A percentile compares a stretch with the other conserved stretches of the same genome.
Conservation (phyloP, 1,140 invertebrate species). For the Caenorhabditis tropicalis region DNA sequence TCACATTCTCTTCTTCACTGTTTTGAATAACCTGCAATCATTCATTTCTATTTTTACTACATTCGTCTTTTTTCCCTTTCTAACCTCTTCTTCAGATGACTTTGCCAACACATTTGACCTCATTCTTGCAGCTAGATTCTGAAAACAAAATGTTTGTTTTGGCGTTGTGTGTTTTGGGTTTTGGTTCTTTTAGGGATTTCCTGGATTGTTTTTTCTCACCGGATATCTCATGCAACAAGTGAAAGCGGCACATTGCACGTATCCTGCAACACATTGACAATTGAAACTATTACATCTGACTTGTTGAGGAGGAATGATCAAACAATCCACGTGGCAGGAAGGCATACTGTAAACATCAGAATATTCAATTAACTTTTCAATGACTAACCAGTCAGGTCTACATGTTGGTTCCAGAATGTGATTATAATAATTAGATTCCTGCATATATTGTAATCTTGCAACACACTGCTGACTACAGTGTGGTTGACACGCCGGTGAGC, state of each 20-base stretch:
- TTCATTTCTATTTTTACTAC: neutral
- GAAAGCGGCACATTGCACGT: constrained; percentile 26
- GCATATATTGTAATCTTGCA: constrained; percentile 18
- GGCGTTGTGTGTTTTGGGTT: neutral
- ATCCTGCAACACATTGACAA: constrained; percentile 1
- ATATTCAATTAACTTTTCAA: neutral
- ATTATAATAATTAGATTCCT: neutral
- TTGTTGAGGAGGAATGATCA: constrained; percentile 15
- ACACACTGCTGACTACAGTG: constrained; percentile 17
- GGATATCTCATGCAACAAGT: constrained; percentile 34
- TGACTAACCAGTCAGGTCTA: neutral
- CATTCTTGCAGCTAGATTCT: constrained; percentile 23
- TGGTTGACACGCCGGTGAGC: constrained; percentile 7
- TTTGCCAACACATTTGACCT: neutral
- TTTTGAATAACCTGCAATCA: neutral
- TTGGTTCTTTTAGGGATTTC: neutral
- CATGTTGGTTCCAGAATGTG: constrained; percentile 8
- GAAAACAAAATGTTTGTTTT: neutral
- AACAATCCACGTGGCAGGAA: constrained; percentile 1
- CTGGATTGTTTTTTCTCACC: neutral
- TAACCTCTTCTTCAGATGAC: constrained; percentile 33
- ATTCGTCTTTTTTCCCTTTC: neutral
- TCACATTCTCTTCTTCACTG: neutral
- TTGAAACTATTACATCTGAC: constrained; percentile 25
- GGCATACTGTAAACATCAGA: neutral